phyloP scores from a whole-genome alignment of 2,888 invertebrate genomes.

The Cacoxenus indagator region DNA sequence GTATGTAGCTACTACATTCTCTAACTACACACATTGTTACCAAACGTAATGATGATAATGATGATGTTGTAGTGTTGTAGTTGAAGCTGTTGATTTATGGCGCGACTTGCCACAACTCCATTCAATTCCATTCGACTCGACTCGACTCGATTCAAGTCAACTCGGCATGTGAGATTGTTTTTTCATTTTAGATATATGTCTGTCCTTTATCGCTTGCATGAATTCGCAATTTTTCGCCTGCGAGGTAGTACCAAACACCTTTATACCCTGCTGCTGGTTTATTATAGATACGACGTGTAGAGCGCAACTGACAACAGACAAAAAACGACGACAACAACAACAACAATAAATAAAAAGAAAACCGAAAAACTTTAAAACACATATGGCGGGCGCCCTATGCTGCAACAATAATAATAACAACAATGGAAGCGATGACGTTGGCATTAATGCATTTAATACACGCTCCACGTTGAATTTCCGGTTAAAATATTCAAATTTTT shows the following conservation, averaged over 20 bases:
- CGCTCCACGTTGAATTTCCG: constrained; percentile 12
- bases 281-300: too few species aligned
- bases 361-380: constrained; percentile 18
- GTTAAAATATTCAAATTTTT: constrained; percentile 10
- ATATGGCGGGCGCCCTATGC: constrained; percentile 2
- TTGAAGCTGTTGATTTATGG: not conserved
- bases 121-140: not conserved
- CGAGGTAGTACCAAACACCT: not conserved
- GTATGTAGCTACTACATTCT: not conserved
- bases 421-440: not conserved
- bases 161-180: not conserved
- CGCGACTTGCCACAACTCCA: not conserved
- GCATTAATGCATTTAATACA: constrained; percentile 11
- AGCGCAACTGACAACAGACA: too few species aligned
- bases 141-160: not conserved
- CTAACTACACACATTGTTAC: not conserved
- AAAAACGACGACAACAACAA: not conserved
- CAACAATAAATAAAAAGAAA: not conserved
- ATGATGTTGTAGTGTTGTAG: not conserved
- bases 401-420: not conserved
- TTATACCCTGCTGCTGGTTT: not conserved
- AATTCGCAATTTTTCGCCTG: constrained; percentile 38
- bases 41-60: not conserved
- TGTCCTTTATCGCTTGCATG: constrained; percentile 32
- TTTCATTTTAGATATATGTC: not conserved